Evolutionary conservation across 2,113 vertebrate genomes (phyloP).

Genomic region (Ia io): DNA sequence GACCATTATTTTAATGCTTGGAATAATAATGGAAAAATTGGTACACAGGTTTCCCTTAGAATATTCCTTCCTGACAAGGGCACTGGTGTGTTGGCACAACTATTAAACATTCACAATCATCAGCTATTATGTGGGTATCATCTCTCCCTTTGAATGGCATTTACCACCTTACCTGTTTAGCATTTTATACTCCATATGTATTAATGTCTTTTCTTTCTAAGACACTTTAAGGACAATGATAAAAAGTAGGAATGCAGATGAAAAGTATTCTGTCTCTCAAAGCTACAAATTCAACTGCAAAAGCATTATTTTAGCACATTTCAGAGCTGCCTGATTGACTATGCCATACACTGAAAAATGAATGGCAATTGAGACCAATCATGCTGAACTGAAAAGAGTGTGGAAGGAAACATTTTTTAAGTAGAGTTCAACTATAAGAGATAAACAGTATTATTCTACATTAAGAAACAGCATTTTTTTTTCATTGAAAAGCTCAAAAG

Average conservation of each 20-base stretch:
- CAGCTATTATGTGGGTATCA: neutral
- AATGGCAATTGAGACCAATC: slow-evolving; percentile 56
- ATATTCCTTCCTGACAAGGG: neutral
- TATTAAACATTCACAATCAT: slow-evolving; percentile 19
- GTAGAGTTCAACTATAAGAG: slow-evolving; percentile 48
- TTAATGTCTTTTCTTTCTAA: slow-evolving; percentile 52
- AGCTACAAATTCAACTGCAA: slow-evolving; percentile 64
- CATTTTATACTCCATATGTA: slow-evolving; percentile 33
- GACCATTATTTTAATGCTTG: neutral
- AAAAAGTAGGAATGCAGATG: slow-evolving; percentile 52
- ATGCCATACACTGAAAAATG: slow-evolving; percentile 49
- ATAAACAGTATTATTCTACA: slow-evolving; percentile 61
- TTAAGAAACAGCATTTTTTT: slow-evolving; percentile 51
- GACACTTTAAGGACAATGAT: slow-evolving; percentile 44
- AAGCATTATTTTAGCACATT: slow-evolving; percentile 63
- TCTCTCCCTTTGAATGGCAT: neutral
- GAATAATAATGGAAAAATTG: neutral
- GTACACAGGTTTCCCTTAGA: neutral
- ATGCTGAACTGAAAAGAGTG: slow-evolving; percentile 60
- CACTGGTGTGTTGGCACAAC: slow-evolving; percentile 2
- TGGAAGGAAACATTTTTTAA: slow-evolving; percentile 37
- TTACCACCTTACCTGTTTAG: slow-evolving; percentile 43
- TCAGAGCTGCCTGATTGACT: slow-evolving; percentile 66
- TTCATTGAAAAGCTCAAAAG: slow-evolving; percentile 50
- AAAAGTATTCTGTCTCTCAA: slow-evolving; percentile 31